These are phyloP conservation scores for Lepidurus packardi DNA, from an alignment of 1,140 invertebrate genomes.

Conservation along the genomic window DNA sequence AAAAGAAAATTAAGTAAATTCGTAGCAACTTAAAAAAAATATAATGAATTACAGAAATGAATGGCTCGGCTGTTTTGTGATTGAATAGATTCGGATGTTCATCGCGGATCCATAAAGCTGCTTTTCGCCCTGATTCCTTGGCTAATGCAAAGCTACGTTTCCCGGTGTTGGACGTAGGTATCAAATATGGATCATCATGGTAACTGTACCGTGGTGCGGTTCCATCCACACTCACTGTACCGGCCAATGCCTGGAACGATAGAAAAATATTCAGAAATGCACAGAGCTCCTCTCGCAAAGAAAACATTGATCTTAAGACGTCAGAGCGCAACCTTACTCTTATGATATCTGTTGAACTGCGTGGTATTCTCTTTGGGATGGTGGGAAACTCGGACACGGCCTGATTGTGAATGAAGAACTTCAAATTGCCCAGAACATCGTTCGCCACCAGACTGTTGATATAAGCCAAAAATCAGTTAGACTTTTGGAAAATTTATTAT, in stretches of 20 bases:
- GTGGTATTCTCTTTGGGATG: slow-evolving; percentile 62
- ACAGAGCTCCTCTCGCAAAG: background rate
- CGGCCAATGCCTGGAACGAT: slow-evolving; percentile 58
- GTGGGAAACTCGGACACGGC: background rate
- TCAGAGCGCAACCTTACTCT: slow-evolving; percentile 44
- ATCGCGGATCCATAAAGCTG: slow-evolving; percentile 74
- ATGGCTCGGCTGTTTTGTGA: slow-evolving; percentile 63
- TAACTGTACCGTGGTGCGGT: slow-evolving; percentile 80
- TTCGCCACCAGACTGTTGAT: background rate
- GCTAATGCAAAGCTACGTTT: slow-evolving; percentile 71
- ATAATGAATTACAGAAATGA: slow-evolving; percentile 45
- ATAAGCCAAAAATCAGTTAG: background rate
- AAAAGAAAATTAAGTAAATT: background rate
- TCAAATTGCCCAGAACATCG: background rate
- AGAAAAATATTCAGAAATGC: slow-evolving; percentile 28
- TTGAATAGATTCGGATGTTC: slow-evolving; percentile 70
- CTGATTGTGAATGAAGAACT: background rate
- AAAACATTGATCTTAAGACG: too few species aligned
- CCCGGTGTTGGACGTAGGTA: slow-evolving; percentile 65
- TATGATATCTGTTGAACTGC: slow-evolving; percentile 73
- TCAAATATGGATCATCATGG: slow-evolving; percentile 83
- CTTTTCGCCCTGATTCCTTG: slow-evolving; percentile 76
- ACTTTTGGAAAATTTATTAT: background rate
- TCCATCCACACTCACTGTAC: slow-evolving; percentile 63
- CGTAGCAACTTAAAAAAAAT: background rate